A percentile compares a stretch with the other conserved stretches of the same genome.
Evolutionary conservation across 2,888 invertebrate species (phyloP).

Genomic region (Lasioglossum vierecki): DNA sequence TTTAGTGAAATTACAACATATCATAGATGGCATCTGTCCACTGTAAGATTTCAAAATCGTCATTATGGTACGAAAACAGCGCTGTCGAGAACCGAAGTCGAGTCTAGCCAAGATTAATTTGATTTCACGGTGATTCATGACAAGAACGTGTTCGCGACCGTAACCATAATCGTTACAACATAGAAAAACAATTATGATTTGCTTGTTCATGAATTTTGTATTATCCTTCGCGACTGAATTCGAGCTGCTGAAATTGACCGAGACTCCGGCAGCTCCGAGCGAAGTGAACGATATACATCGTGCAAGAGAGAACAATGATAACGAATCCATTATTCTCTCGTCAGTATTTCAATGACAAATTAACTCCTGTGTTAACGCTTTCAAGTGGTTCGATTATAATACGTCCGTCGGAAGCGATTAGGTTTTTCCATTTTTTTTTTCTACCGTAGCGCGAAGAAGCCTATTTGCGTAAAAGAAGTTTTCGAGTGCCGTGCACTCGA

Average conservation of each 20-base stretch:
- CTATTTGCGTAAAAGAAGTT: not conserved
- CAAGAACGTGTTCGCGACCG: not conserved
- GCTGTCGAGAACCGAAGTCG: not conserved
- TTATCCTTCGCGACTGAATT: not conserved
- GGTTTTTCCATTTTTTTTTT: not conserved
- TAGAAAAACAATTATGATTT: too few relatives aligned
- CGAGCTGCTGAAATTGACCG: not conserved
- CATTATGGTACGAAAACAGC: not conserved
- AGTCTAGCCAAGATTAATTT: too few relatives aligned
- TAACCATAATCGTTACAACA: too few relatives aligned
- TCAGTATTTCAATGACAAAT: not conserved
- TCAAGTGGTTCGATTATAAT: not conserved
- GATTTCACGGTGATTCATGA: not conserved
- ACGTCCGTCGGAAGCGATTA: not conserved
- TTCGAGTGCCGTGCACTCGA: not conserved
- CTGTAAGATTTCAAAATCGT: not conserved
- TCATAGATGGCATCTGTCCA: too few relatives aligned
- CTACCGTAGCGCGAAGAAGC: not conserved
- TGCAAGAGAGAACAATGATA: not conserved
- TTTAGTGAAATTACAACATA: not conserved
- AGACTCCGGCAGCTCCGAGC: not conserved
- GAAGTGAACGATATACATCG: not conserved
- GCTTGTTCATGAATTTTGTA: not conserved
- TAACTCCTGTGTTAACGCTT: not conserved
- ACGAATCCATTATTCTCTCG: not conserved